Percentiles rank a stretch among this genome's conserved stretches.
Evolutionary conservation across 2,113 vertebrate species (phyloP).

Genomic region (Plecturocebus donacophilus): DNA sequence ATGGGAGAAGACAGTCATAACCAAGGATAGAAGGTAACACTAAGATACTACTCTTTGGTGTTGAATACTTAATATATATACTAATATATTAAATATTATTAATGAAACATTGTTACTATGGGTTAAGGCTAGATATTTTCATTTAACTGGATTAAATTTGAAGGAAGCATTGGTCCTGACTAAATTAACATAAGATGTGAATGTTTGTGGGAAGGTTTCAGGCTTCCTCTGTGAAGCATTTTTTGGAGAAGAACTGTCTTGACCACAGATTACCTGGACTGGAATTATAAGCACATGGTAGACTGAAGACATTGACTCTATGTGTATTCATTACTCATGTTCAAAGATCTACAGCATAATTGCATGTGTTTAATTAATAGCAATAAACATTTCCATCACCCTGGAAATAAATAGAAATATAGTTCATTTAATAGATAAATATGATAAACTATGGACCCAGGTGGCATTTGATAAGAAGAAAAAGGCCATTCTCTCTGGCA

Average conservation of each 20-base stretch:
- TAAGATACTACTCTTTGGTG: background rate
- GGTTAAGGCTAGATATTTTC: background rate
- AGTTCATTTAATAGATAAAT: constrained; percentile 13
- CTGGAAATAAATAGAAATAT: background rate
- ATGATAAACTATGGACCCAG: background rate
- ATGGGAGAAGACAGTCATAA: background rate
- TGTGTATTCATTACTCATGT: background rate
- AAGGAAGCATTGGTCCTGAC: constrained; percentile 10
- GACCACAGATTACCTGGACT: constrained; percentile 11
- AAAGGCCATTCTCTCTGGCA: background rate
- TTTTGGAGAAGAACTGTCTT: background rate
- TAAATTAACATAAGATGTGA: background rate
- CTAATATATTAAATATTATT: background rate
- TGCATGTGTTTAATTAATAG: background rate
- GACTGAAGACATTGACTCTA: background rate
- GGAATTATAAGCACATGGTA: constrained; percentile 22
- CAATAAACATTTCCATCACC: constrained; percentile 42
- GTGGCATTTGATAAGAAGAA: background rate
- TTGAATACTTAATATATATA: background rate
- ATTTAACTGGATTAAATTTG: background rate
- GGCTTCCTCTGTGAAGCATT: background rate
- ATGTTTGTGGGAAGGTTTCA: background rate
- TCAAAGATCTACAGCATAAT: constrained; percentile 33
- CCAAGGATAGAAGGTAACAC: background rate
- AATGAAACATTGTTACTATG: background rate